phyloP scores from a whole-genome alignment of 2,888 invertebrate species.

The Branchipolynoe longqiensis region DNA sequence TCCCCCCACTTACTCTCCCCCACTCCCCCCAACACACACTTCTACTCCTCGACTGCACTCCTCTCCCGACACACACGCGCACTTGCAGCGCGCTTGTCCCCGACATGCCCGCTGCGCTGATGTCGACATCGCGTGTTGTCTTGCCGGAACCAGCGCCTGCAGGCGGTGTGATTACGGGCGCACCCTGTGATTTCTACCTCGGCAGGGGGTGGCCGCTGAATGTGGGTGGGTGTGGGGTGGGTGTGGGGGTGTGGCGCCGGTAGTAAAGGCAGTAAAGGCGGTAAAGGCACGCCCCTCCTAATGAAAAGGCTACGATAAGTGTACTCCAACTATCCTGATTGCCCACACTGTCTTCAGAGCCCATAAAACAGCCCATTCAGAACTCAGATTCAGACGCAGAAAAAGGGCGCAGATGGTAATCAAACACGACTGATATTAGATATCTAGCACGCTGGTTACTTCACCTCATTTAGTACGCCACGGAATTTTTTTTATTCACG shows the following conservation, averaged over 20 bases:
- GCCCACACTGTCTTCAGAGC: neutral
- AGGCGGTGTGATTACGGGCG: slow-evolving; percentile 11
- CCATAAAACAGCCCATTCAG: slow-evolving; percentile 2
- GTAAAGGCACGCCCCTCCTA: neutral
- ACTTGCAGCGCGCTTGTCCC: neutral
- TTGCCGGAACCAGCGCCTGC: neutral
- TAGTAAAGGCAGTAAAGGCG: too few species aligned
- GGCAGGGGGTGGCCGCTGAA: neutral
- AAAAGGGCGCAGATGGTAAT: neutral
- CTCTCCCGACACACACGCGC: neutral
- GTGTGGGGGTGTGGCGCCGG: neutral
- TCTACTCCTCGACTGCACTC: neutral
- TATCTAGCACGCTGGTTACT: neutral
- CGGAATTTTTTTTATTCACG: neutral
- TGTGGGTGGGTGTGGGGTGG: too few species aligned
- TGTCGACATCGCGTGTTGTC: neutral
- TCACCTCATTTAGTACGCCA: neutral
- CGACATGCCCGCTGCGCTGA: slow-evolving; percentile 23
- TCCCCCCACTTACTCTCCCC: neutral
- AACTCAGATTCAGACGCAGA: slow-evolving; percentile 6
- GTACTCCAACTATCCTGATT: neutral
- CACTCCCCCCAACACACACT: neutral
- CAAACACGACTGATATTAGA: slow-evolving; percentile 21
- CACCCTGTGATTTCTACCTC: slow-evolving; percentile 13
- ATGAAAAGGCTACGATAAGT: neutral